These are phyloP conservation scores for Amphiprion clarkii DNA, from an alignment of 2,797 vertebrate genomes.

Conservation along the genomic window DNA sequence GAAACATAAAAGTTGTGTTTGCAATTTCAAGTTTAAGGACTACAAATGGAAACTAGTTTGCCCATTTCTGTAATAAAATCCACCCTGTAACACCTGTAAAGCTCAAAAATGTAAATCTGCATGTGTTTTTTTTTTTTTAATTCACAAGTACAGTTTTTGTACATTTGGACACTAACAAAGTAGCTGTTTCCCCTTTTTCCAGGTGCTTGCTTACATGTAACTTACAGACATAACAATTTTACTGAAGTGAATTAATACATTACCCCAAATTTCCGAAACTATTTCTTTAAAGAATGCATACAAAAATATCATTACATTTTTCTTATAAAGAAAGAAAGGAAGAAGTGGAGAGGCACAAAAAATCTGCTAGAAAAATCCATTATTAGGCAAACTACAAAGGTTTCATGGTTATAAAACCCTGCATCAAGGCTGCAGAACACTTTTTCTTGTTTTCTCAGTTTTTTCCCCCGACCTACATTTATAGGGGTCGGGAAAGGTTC, in stretches of 20 bases:
- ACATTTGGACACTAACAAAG: not conserved
- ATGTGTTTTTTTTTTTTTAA: too few species aligned
- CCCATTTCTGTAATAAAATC: too few species aligned
- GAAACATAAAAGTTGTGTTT: too few species aligned
- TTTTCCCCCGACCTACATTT: constrained; percentile 26
- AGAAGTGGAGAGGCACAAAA: not conserved
- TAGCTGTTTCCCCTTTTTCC: not conserved
- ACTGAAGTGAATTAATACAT: not conserved
- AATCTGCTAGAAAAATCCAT: not conserved
- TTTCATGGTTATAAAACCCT: not conserved
- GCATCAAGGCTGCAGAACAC: not conserved
- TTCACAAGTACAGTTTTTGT: too few species aligned
- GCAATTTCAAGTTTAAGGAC: too few species aligned
- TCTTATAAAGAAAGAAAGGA: too few species aligned
- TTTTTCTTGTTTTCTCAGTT: constrained; percentile 21
- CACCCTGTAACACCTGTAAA: too few species aligned
- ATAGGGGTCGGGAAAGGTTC: constrained; percentile 21
- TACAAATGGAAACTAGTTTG: too few species aligned
- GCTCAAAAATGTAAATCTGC: not conserved
- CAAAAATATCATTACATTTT: not conserved
- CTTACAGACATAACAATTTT: not conserved
- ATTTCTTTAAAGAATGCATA: not conserved
- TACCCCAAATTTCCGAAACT: not conserved
- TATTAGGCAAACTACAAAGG: not conserved
- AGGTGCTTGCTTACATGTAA: too few species aligned